Evolutionary conservation across 2,888 invertebrate species (phyloP).

Genomic region (Clunio marinus): DNA sequence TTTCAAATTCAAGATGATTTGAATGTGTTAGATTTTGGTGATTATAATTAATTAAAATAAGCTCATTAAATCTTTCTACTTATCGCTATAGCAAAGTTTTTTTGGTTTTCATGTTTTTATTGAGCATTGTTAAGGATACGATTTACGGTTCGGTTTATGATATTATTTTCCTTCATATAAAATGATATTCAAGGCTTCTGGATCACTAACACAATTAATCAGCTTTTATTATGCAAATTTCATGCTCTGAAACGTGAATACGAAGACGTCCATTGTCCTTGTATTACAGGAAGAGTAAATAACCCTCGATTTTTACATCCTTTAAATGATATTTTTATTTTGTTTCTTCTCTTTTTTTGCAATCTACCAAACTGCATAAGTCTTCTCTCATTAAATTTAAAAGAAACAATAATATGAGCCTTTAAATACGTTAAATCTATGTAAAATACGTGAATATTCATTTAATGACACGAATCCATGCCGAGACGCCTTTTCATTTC

Average conservation of each 20-base stretch:
- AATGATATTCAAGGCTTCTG: conserved; percentile 27
- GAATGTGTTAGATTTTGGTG: no score
- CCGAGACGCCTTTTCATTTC: neutral
- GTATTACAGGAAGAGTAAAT: neutral
- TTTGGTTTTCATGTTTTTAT: no score
- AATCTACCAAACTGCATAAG: neutral
- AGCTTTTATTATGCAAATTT: conserved; percentile 37
- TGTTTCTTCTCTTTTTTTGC: conserved; percentile 6
- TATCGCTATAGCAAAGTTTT: no score
- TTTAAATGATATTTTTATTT: no score
- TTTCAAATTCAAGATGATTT: no score
- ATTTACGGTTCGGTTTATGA: neutral
- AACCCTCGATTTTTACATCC: conserved; percentile 2
- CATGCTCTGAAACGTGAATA: neutral
- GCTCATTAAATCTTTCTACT: no score
- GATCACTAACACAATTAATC: conserved; percentile 23
- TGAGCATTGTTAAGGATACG: neutral
- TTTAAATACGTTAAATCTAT: no score
- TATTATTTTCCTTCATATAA: no score
- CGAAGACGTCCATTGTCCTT: conserved; percentile 11
- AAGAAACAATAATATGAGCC: no score
- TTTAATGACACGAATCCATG: neutral
- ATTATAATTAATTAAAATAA: no score
- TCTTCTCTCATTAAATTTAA: no score
- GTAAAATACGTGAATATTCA: neutral